Conservation (phyloP, 1,140 invertebrate genomes). For the Sipha flava region DNA sequence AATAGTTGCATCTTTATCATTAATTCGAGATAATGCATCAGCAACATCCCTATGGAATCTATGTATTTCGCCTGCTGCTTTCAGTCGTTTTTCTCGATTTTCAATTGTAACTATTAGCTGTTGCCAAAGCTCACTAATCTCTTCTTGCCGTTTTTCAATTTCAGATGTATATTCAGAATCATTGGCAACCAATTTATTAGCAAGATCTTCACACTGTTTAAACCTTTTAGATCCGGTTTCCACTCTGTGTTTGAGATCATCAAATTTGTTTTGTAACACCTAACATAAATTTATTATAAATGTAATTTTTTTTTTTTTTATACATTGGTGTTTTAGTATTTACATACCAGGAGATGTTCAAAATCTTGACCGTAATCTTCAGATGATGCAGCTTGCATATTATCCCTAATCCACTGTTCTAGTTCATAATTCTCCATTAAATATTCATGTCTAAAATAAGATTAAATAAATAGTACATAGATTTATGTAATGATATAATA, state of each 20-base stretch:
- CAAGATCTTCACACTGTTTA: constrained; percentile 83
- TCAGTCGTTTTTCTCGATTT: constrained; percentile 72
- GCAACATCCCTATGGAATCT: constrained; percentile 92
- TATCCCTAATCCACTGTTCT: constrained; percentile 90
- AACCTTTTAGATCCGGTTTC: constrained; percentile 87
- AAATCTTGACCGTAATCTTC: constrained; percentile 97
- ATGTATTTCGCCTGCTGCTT: constrained; percentile 91
- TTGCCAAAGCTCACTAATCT: constrained; percentile 75
- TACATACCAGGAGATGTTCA: constrained; percentile 76
- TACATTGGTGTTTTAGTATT: background rate
- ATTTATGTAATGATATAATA: background rate
- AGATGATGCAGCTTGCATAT: constrained; percentile 77
- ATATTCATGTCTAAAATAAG: constrained; percentile 68
- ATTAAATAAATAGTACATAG: background rate
- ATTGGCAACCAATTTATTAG: constrained; percentile 78
- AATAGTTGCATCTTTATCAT: constrained; percentile 75
- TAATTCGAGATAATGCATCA: constrained; percentile 81
- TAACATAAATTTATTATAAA: constrained; percentile 43
- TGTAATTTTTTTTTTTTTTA: background rate
- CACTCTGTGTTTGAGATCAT: constrained; percentile 86
- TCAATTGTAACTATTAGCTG: constrained; percentile 76
- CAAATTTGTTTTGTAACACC: constrained; percentile 85
- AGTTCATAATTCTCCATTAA: constrained; percentile 82
- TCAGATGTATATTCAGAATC: constrained; percentile 82
- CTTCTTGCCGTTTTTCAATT: constrained; percentile 77